Percentiles rank a stretch among this genome's conserved stretches.
These are phyloP conservation scores for Cantharis lateralis DNA, from an alignment of 2,888 invertebrate genomes.

Conservation along the genomic window DNA sequence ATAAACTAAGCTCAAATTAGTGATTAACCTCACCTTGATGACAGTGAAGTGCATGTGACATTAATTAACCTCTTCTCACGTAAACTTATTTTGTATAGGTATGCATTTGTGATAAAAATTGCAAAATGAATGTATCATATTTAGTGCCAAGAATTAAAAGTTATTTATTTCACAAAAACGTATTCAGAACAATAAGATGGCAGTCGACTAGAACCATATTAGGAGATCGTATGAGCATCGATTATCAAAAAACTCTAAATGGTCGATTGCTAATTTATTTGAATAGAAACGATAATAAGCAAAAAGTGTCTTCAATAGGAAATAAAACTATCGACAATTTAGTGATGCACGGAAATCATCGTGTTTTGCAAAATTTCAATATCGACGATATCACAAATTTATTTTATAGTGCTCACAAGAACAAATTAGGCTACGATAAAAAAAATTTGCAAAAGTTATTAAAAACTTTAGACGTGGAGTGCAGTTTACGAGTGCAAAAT, in stretches of 20 bases:
- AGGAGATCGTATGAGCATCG: conserved; percentile 14
- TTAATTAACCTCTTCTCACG: not conserved
- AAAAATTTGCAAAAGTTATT: conserved; percentile 38
- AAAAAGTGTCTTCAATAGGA: not conserved
- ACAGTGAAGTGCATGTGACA: not conserved
- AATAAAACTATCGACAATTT: conserved; percentile 16
- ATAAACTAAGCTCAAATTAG: not conserved
- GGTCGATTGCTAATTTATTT: conserved; percentile 31
- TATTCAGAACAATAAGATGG: not conserved
- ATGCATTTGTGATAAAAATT: not conserved
- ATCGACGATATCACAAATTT: conserved; percentile 25
- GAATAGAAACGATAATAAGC: conserved; percentile 14
- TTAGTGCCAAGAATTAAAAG: conserved; percentile 12
- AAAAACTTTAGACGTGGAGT: conserved; percentile 47
- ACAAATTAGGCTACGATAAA: conserved; percentile 16
- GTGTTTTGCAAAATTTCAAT: conserved; percentile 19
- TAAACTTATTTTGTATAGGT: not conserved
- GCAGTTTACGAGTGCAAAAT: conserved; percentile 40
- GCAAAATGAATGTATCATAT: conserved; percentile 12
- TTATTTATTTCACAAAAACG: not conserved
- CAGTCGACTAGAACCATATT: conserved; percentile 7
- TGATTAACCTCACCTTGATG: not conserved
- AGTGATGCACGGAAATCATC: conserved; percentile 5
- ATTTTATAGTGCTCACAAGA: conserved; percentile 17
- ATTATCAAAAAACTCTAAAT: conserved; percentile 27